These are phyloP conservation scores for Cinara cedri DNA, from an alignment of 2,888 invertebrate species.

Conservation along the genomic window DNA sequence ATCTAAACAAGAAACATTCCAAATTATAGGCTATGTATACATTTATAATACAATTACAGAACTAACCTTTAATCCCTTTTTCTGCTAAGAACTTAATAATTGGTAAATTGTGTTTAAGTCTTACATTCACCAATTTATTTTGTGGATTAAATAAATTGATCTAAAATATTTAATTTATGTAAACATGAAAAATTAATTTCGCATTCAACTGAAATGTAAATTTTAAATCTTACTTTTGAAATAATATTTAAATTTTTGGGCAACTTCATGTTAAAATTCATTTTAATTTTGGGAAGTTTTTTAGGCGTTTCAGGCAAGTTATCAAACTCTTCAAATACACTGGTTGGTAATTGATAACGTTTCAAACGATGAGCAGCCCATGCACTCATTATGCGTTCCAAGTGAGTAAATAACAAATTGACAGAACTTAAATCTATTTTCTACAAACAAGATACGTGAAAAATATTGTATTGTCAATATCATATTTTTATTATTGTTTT, in stretches of 20 bases:
- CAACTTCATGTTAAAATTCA: conserved; percentile 69
- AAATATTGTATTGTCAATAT: neutral
- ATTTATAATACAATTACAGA: neutral
- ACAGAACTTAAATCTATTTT: conserved; percentile 71
- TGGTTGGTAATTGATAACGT: conserved; percentile 74
- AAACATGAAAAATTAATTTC: neutral
- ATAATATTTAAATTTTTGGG: conserved; percentile 51
- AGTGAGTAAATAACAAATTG: conserved; percentile 71
- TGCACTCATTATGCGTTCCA: conserved; percentile 75
- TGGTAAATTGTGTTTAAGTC: conserved; percentile 44
- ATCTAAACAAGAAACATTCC: conserved; percentile 17
- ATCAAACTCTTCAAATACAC: conserved; percentile 75
- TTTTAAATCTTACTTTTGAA: conserved; percentile 38
- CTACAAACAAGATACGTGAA: conserved; percentile 63
- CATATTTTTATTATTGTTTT: neutral
- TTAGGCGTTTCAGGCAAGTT: conserved; percentile 68
- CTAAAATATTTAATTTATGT: conserved; percentile 9
- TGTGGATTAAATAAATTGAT: conserved; percentile 37
- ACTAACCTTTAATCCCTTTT: conserved; percentile 39
- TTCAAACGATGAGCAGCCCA: conserved; percentile 84
- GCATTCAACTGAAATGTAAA: neutral
- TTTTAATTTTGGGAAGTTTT: conserved; percentile 71
- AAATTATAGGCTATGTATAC: neutral
- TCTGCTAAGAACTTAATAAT: conserved; percentile 43
- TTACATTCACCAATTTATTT: conserved; percentile 47